Conservation (phyloP, 2,113 vertebrate genomes). For the Platysternon megacephalum region DNA sequence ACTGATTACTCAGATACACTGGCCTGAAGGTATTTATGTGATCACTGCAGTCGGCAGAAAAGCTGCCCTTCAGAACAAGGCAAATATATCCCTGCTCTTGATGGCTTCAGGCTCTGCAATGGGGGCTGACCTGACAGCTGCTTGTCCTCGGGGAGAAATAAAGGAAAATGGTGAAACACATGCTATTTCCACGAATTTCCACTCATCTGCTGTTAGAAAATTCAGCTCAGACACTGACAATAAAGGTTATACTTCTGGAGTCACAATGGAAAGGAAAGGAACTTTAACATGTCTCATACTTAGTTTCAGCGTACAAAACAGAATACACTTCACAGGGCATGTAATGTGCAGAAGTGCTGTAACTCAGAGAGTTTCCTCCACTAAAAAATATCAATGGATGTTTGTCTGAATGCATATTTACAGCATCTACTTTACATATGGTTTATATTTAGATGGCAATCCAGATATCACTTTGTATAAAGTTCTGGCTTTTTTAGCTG, state of each 20-base stretch:
- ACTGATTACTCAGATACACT: constrained; percentile 73
- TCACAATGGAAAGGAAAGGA: constrained; percentile 63
- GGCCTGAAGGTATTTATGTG: constrained; percentile 79
- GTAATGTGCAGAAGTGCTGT: constrained; percentile 15
- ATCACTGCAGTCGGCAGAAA: constrained; percentile 66
- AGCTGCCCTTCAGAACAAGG: constrained; percentile 70
- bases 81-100: constrained; percentile 64
- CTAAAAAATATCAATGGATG: constrained; percentile 60
- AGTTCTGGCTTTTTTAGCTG: constrained; percentile 47
- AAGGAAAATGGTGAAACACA: constrained; percentile 70
- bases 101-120: constrained; percentile 67
- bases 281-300: constrained; percentile 34
- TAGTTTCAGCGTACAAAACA: constrained; percentile 56
- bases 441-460: constrained; percentile 69
- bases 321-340: constrained; percentile 34
- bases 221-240: constrained; percentile 71
- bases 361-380: constrained; percentile 3
- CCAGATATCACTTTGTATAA: constrained; percentile 53
- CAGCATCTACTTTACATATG: constrained; percentile 72
- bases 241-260: constrained; percentile 71
- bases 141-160: constrained; percentile 76
- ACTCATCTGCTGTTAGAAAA: constrained; percentile 75
- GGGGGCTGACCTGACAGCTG: constrained; percentile 73
- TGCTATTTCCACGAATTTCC: constrained; percentile 72
- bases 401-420: constrained; percentile 71